phyloP scores from a whole-genome alignment of 2,113 vertebrate species.

The Leptobrachium ailaonicum region DNA sequence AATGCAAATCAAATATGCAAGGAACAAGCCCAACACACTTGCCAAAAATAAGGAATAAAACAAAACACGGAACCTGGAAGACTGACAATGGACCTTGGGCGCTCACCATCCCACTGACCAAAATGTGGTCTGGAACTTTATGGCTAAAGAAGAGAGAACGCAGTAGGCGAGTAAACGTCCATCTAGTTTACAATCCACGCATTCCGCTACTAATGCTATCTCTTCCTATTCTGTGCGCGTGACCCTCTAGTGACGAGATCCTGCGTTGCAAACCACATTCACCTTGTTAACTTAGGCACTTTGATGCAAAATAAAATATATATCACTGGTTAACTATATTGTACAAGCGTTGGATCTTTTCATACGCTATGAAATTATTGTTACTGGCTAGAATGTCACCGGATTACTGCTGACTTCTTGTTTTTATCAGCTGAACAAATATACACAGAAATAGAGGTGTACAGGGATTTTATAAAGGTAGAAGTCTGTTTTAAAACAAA shows the following conservation, averaged over 20 bases:
- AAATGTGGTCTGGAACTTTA: background rate
- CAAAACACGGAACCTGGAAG: slow-evolving; percentile 14
- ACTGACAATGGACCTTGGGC: background rate
- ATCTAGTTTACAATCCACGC: background rate
- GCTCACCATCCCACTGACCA: slow-evolving; percentile 14
- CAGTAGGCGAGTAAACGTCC: background rate
- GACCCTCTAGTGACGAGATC: background rate
- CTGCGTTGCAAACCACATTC: slow-evolving; percentile 7
- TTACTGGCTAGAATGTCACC: background rate
- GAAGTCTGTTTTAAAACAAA: background rate
- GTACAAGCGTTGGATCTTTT: background rate
- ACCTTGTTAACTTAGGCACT: slow-evolving; percentile 40
- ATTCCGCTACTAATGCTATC: background rate
- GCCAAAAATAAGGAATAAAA: slow-evolving; percentile 6
- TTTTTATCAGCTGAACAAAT: slow-evolving; percentile 7
- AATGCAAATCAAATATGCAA: slow-evolving; percentile 27
- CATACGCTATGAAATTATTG: background rate
- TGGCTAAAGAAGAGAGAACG: background rate
- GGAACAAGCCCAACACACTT: slow-evolving; percentile 6
- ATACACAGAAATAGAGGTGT: background rate
- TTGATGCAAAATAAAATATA: slow-evolving; percentile 34
- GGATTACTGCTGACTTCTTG: background rate
- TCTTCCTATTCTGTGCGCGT: background rate
- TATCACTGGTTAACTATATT: slow-evolving; percentile 13
- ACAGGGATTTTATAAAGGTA: slow-evolving; percentile 1